These are phyloP conservation scores for Metopia argyrocephala DNA, from an alignment of 2,888 invertebrate species.

Conservation along the genomic window DNA sequence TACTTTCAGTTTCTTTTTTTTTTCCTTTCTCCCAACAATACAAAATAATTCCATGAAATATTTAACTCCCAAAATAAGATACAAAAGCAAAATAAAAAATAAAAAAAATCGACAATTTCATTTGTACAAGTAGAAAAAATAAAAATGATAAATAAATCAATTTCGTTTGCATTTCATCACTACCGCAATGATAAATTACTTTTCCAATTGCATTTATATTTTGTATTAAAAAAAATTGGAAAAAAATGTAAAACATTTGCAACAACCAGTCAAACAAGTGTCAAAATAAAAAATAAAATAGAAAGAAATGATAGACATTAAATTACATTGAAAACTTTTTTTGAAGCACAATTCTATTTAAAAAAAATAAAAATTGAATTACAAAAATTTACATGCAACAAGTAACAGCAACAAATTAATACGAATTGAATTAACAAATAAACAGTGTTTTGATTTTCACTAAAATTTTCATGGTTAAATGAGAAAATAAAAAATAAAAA, in stretches of 20 bases:
- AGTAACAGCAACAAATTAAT: too few species aligned
- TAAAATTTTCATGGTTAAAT: too few species aligned
- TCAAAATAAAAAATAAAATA: not conserved
- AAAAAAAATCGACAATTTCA: conserved; percentile 26
- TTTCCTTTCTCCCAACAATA: not conserved
- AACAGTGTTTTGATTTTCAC: too few species aligned
- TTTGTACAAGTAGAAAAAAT: not conserved
- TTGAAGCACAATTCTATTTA: not conserved
- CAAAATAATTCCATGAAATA: conserved; percentile 4
- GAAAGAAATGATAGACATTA: not conserved
- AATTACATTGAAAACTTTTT: not conserved
- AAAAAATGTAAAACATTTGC: not conserved
- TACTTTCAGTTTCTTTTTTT: not conserved
- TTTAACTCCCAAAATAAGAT: not conserved
- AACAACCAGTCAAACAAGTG: not conserved
- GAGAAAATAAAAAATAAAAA: too few species aligned
- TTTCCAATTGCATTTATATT: conserved; percentile 59
- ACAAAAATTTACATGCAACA: not conserved
- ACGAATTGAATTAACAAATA: too few species aligned
- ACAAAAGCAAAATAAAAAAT: not conserved
- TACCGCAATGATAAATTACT: conserved; percentile 69
- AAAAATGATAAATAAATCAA: conserved; percentile 56
- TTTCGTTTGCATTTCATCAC: conserved; percentile 64
- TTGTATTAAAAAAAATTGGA: conserved; percentile 4
- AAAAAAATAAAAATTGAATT: not conserved